phyloP scores from a whole-genome alignment of 2,113 vertebrate genomes.

The Onychostruthus taczanowskii region DNA sequence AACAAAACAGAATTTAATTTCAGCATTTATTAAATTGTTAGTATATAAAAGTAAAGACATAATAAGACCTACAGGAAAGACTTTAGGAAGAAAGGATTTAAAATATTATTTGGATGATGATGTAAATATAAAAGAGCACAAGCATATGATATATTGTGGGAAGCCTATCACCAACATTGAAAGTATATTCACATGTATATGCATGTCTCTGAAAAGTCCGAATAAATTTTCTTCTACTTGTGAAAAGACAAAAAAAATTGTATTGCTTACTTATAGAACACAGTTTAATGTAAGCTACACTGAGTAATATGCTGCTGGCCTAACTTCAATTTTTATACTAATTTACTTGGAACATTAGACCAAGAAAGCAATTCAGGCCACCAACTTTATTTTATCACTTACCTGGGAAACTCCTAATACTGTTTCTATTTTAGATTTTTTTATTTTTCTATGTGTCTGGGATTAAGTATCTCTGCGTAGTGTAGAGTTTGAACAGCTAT shows the following conservation, averaged over 20 bases:
- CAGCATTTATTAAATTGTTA: neutral
- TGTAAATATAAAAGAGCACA: neutral
- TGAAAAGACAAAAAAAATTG: neutral
- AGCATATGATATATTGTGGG: neutral
- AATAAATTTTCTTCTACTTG: neutral
- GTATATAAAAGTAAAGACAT: neutral
- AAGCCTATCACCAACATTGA: neutral
- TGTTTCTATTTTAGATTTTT: neutral
- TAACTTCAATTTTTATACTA: neutral
- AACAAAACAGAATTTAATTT: neutral
- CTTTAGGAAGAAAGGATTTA: neutral
- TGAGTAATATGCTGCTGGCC: neutral
- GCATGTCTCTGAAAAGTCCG: neutral
- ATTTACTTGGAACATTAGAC: neutral
- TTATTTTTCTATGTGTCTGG: neutral
- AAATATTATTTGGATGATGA: neutral
- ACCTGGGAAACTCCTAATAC: neutral
- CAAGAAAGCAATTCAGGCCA: neutral
- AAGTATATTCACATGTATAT: neutral
- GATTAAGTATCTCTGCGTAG: neutral
- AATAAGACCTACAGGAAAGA: neutral
- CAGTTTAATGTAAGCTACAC: neutral
- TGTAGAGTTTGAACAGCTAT: neutral
- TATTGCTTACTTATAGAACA: neutral
- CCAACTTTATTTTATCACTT: neutral